phyloP scores from a whole-genome alignment of 1,140 invertebrate species.

The Arion vulgaris region DNA sequence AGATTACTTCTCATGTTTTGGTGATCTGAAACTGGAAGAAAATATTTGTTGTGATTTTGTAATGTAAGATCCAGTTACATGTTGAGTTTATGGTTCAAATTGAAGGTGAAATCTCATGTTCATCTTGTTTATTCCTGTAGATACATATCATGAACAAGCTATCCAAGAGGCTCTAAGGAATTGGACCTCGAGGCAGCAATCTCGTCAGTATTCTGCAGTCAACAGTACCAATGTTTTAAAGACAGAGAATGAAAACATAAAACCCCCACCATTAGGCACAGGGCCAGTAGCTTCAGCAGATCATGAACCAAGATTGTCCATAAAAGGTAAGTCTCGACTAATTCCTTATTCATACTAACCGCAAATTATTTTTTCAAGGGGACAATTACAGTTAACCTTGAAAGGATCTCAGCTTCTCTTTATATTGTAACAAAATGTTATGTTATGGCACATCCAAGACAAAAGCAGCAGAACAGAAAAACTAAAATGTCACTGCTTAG shows the following conservation, averaged over 20 bases:
- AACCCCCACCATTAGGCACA: neutral
- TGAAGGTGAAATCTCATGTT: no score
- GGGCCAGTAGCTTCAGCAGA: neutral
- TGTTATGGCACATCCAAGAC: no score
- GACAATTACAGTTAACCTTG: no score
- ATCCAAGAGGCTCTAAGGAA: conserved; percentile 68
- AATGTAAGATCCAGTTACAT: no score
- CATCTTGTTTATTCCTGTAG: conserved; percentile 50
- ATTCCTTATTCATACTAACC: neutral
- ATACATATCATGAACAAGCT: conserved; percentile 66
- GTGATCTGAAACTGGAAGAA: no score
- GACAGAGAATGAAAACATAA: conserved; percentile 25
- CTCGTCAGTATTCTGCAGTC: conserved; percentile 67
- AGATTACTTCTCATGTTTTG: no score
- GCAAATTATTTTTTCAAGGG: conserved; percentile 4
- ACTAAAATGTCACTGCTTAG: no score
- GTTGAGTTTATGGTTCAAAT: no score
- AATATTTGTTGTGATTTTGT: no score
- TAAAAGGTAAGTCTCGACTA: conserved; percentile 28
- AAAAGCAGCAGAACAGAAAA: no score
- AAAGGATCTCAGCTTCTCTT: no score
- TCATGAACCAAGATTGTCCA: neutral
- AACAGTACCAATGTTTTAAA: conserved; percentile 59
- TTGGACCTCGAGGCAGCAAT: conserved; percentile 64
- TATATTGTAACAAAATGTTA: no score